Evolutionary conservation across 2,797 vertebrate genomes (phyloP).

Genomic region (Trachurus trachurus): DNA sequence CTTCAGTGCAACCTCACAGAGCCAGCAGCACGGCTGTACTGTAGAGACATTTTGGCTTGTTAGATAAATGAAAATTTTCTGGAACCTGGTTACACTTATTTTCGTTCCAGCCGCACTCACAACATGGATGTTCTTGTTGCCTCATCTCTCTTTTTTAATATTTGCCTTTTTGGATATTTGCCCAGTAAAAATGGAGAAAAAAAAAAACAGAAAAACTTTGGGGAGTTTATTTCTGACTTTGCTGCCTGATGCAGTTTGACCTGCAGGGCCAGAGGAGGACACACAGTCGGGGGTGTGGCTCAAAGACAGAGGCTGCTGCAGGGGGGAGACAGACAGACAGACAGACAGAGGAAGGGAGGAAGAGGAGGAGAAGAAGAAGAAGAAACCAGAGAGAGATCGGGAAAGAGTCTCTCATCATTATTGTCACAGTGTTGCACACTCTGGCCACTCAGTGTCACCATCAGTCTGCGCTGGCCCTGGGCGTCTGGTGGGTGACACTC

Average conservation of each 20-base stretch:
- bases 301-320: slow-evolving; percentile 43
- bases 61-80: slow-evolving; percentile 29
- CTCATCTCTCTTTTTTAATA: not conserved
- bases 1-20: not conserved
- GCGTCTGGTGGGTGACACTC: slow-evolving; percentile 71
- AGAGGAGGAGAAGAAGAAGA: slow-evolving; percentile 49
- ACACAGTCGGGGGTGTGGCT: slow-evolving; percentile 44
- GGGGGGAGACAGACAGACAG: slow-evolving; percentile 41
- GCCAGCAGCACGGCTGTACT: not conserved
- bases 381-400: slow-evolving; percentile 50
- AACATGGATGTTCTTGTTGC: not conserved
- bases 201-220: not conserved
- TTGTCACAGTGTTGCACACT: slow-evolving; percentile 73
- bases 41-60: not conserved
- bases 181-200: not conserved
- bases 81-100: slow-evolving; percentile 1
- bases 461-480: slow-evolving; percentile 69
- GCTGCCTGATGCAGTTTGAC: slow-evolving; percentile 45
- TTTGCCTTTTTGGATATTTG: not conserved
- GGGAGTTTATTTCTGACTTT: not conserved
- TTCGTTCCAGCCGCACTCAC: slow-evolving; percentile 1
- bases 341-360: slow-evolving; percentile 32
- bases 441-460: slow-evolving; percentile 71
- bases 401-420: slow-evolving; percentile 76
- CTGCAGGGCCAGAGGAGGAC: slow-evolving; percentile 24